Evolutionary conservation across 1,140 invertebrate genomes (phyloP), one percentile per base, ranked within the genome.

Genomic region (Danaus melanippus): DNA sequence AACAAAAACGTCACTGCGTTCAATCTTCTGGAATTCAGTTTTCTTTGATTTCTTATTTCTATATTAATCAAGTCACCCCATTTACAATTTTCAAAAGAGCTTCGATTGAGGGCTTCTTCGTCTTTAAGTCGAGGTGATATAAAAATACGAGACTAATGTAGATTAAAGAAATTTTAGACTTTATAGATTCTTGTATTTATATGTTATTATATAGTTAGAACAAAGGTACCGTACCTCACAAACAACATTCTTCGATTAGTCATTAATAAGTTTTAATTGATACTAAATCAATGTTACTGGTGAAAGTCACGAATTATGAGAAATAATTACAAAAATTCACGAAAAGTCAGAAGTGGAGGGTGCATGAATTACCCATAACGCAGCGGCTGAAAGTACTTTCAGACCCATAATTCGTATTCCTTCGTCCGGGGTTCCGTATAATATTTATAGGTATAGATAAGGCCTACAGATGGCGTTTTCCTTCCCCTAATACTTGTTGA

Each of bases 311-410:
- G 70, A 73, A 71, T 65, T 66, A 69, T 53, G 65, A 56, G 67
- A 69, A 79, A 79, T 79, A 78, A 82, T 85, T 82, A 81, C 52
- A 66, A 76, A 82, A 83, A 79, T 67, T 68, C 65, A 63, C 62
- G 73, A 77, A 76, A 80, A 84, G 81, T 81, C 79, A 78, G 63
- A 66, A 51, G 47, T 46, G 58, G 68, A 71, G 82, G 80, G 83
- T 86, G 83, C 80, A 86, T 86, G 80, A 84, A 86, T 86, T 81
- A 86, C 75, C 79, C 80, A 86, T 81, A 78, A 84, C 67, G 70
- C 60, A 58, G 67, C 69, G 72, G 71, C 70, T 71, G 67, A 73
- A 79, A 73, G 77, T 79, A 79, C 80, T 72, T 76, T 71, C 66
- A 64, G 69, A 74, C 67, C 74, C 71, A 82, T 83, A 85, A 82